Evolutionary conservation across 2,888 invertebrate species (phyloP), one percentile per base, ranked within the genome.

Genomic region (Lordiphosa andalusiaca): DNA sequence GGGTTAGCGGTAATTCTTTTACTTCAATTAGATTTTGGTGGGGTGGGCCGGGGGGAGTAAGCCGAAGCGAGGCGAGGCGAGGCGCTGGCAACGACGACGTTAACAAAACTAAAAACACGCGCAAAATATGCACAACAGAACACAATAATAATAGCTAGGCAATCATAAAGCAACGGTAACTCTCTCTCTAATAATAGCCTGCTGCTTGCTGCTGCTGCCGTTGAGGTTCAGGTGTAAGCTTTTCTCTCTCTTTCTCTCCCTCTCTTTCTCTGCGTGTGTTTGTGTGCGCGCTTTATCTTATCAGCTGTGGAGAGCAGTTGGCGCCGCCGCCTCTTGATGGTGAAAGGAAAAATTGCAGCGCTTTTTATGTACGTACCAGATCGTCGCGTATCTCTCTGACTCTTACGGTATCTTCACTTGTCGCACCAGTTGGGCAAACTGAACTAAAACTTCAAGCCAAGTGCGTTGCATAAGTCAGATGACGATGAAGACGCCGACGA

Each of bases 21-120:
- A 25, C 39, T 35, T 47, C 23, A 25, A 44, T 30, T 16, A 12
- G 25, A 13, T 42, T 42, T 13, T 25, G 30, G 10, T 10, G 16
- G 13, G 10, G 10, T 30, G 6, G 41, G 7, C 6, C 3, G 23
- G 68, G 78, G 78, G 73, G 71, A 69, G 19, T 19, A 19, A 19
- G 19, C 19, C 19, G 19, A 19, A 3, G 3, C 19, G 19, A 19
- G 19, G 3, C 19, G 19, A 19, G 23, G 68, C 75, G 75, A 76
- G 71, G 71, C 76, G 64, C 67, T 77, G 56, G 53, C 80, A 63
- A 65, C 82, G 72, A 77, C 77, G 70, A 70, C 70, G 82, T 67
- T 74, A 81, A 78, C 77, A 74, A 77, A 78, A 78, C 77, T 78
- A 77, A 78, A 77, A 81, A 81, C 74, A 72, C 77, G 67, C 72